Conservation (phyloP, 2,888 invertebrate genomes). For the Drosophila mimica region DNA sequence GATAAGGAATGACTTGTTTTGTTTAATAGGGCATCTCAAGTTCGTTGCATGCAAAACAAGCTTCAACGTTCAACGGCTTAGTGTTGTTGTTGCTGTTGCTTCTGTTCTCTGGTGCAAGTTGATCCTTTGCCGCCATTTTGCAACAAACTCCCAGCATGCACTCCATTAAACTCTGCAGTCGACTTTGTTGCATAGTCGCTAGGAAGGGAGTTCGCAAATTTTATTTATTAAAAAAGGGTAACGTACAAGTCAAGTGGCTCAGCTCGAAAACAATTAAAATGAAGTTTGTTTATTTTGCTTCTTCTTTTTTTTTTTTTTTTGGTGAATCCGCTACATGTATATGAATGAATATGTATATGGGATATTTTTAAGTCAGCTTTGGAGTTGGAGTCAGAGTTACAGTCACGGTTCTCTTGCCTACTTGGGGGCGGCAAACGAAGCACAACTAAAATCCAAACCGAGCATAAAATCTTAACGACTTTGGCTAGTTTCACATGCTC, state of each 20-base stretch:
- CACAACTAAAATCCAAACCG: conserved; percentile 63
- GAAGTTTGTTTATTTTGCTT: conserved; percentile 65
- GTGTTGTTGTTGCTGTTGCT: conserved; percentile 39
- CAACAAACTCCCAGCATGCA: conserved; percentile 72
- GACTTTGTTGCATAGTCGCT: conserved; percentile 70
- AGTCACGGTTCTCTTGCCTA: conserved; percentile 43
- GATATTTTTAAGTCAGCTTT: conserved; percentile 23
- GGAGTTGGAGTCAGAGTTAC: conserved; percentile 7
- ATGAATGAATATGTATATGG: conserved; percentile 2
- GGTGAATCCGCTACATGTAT: conserved; percentile 3
- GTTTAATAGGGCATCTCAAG: conserved; percentile 15
- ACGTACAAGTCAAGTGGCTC: conserved; percentile 78
- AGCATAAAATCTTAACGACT: conserved; percentile 79
- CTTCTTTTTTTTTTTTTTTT: conserved; percentile 11
- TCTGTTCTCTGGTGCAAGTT: conserved; percentile 68
- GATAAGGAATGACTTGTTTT: background rate
- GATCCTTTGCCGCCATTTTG: conserved; percentile 80
- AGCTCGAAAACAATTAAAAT: conserved; percentile 78
- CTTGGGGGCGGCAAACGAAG: conserved; percentile 36
- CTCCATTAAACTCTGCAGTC: conserved; percentile 80
- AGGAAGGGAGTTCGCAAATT: conserved; percentile 58
- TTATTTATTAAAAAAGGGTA: conserved; percentile 79
- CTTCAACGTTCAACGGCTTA: background rate
- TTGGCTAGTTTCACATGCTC: conserved; percentile 70
- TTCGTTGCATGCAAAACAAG: conserved; percentile 8